These are phyloP conservation scores for Ophioninae sp. DNA, from an alignment of 2,888 invertebrate genomes.

Conservation along the genomic window DNA sequence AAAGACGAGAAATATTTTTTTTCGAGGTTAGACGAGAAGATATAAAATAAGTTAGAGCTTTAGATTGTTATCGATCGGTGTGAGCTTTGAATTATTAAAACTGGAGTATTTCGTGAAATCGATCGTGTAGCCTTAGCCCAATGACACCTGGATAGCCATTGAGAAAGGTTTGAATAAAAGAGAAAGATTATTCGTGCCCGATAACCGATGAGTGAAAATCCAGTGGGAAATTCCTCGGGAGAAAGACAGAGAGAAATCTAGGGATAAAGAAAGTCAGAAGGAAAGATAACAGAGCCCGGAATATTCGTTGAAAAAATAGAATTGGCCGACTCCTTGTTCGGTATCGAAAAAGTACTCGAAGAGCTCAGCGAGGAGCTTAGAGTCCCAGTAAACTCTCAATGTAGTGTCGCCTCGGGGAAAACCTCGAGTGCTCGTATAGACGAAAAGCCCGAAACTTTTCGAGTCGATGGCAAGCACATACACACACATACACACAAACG, in stretches of 20 bases:
- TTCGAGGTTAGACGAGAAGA: too few relatives aligned
- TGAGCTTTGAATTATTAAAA: neutral
- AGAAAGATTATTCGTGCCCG: neutral
- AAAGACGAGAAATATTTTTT: too few relatives aligned
- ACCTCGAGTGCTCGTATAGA: constrained; percentile 42
- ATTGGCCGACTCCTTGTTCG: constrained; percentile 24
- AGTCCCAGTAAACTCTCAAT: constrained; percentile 6
- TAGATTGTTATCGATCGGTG: too few relatives aligned
- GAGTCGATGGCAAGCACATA: constrained; percentile 33
- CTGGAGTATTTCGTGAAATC: neutral
- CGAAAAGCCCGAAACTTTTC: constrained; percentile 57
- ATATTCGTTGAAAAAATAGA: constrained; percentile 19
- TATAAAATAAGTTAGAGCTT: too few relatives aligned
- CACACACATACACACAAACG: too few relatives aligned
- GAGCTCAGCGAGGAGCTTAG: constrained; percentile 32
- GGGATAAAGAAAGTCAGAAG: too few relatives aligned
- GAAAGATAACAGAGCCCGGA: constrained; percentile 16
- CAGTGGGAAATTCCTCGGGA: constrained; percentile 21
- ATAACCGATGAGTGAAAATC: constrained; percentile 27
- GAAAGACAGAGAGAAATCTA: neutral
- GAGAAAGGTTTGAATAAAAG: neutral
- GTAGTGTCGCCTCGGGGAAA: constrained; percentile 46
- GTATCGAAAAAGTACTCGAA: constrained; percentile 44
- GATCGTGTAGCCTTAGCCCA: constrained; percentile 17
- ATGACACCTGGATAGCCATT: neutral